phyloP scores from a whole-genome alignment of 1,140 invertebrate species.

The Sycophaga agraensis region DNA sequence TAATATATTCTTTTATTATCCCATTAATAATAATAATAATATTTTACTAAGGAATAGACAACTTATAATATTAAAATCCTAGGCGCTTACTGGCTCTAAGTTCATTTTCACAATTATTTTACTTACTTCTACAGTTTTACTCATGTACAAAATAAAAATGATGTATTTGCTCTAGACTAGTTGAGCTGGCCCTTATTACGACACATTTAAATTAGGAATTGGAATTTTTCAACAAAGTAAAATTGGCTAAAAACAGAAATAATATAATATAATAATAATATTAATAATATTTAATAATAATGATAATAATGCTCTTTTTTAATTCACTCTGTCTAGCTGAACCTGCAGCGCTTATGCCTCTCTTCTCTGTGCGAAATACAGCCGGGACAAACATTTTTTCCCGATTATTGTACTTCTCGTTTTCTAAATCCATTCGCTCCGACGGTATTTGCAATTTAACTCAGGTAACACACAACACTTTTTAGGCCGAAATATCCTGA shows the following conservation, averaged over 20 bases:
- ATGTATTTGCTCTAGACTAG: constrained; percentile 55
- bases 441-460: no score
- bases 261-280: constrained; percentile 6
- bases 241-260: constrained; percentile 48
- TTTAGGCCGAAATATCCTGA: constrained; percentile 27
- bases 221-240: constrained; percentile 46
- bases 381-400: no score
- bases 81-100: constrained; percentile 47
- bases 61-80: constrained; percentile 16
- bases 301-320: constrained; percentile 17
- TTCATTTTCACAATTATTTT: constrained; percentile 40
- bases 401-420: no score
- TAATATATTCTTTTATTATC: constrained; percentile 32
- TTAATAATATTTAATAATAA: constrained; percentile 11
- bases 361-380: no score
- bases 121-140: not conserved
- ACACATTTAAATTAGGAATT: constrained; percentile 44
- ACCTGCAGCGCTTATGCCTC: constrained; percentile 40
- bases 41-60: constrained; percentile 29
- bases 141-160: constrained; percentile 36
- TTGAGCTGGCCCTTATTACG: constrained; percentile 55
- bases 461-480: constrained; percentile 1
- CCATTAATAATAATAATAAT: constrained; percentile 36
- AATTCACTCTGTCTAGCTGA: constrained; percentile 35
- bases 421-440: no score